A percentile compares a stretch with the other conserved stretches of the same genome.
Conservation (phyloP, 2,888 invertebrate genomes). For the Lamellibrachia satsuma region DNA sequence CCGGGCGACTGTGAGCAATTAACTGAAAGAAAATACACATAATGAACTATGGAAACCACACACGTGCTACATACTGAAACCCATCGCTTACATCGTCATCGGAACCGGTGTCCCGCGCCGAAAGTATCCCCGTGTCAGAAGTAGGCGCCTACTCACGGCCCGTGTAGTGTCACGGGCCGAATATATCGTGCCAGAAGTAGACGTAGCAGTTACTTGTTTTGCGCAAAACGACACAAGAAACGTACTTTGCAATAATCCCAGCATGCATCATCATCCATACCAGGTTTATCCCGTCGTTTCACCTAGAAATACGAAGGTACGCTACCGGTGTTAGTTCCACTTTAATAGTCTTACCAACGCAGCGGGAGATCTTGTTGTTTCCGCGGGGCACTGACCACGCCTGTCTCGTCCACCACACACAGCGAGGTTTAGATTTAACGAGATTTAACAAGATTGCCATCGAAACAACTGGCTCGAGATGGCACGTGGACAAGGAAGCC, state of each 20-base stretch:
- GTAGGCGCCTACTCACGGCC: too few species aligned
- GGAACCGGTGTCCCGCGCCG: too few species aligned
- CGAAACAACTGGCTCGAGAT: background rate
- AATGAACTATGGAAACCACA: too few species aligned
- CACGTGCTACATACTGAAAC: too few species aligned
- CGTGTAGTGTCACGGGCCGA: too few species aligned
- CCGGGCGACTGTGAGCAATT: background rate
- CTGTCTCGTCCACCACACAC: background rate
- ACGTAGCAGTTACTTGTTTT: background rate
- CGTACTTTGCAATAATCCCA: background rate
- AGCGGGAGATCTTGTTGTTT: background rate
- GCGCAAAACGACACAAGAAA: background rate
- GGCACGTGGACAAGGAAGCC: background rate
- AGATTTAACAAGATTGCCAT: background rate
- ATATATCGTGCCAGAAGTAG: too few species aligned
- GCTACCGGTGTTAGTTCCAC: background rate
- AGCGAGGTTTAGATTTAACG: background rate
- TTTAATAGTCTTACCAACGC: background rate
- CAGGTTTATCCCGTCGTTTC: background rate
- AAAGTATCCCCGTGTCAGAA: too few species aligned
- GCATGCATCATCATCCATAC: background rate
- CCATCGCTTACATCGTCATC: too few species aligned
- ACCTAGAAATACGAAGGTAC: background rate
- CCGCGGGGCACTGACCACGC: background rate
- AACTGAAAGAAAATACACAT: background rate